Evolutionary conservation across 2,113 vertebrate genomes (phyloP), one percentile per base, ranked within the genome.

Genomic region (Melanerpes aurifrons): DNA sequence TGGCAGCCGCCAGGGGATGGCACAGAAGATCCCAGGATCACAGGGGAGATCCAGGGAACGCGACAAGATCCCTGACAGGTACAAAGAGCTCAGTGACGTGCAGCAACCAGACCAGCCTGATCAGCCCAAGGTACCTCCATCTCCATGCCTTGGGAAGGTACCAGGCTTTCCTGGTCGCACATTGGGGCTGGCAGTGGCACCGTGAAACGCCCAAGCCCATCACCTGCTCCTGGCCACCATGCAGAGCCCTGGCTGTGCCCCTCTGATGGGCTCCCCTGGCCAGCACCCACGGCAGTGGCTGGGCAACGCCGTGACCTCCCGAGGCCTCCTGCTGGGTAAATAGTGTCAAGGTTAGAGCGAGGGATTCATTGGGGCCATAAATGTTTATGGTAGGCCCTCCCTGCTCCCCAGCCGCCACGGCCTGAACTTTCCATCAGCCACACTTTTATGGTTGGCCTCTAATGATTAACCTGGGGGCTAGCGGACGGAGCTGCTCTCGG

Each of bases 401-500:
- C 68, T 1, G 6, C 82, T 82, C 83, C 83, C 62, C 83, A 83
- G 87, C 83, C 87, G n/a, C 68, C 69, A 71, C 32, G 7, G 69
- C 69, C 69, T 93, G 97, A 97, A 97, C 96, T 98, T 98, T 98
- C 98, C 98, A 97, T 98, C 97, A 97, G 96, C 92, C 82, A 92
- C 7, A 16, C 80, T 86, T 97, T 97, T 97, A 97, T 97, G 96
- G 79, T 72, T 0, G 7, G n/a, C 21, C 83, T 96, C 89, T 97
- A 98, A 97, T 97, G 72, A 97, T 98, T 98, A 97, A 98, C 97
- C 87, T 4, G 0, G 59, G 63, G 73, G 47, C 86, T 59, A 82
- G 94, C 16, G 21, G 91, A 15, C 0, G 4, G 28, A 75, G 92
- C 66, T 12, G 40, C 70, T 59, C 48, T 75, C 2, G 59, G 72